These are phyloP conservation scores for Trichonephila clavata DNA, from an alignment of 1,140 invertebrate species.

Conservation along the genomic window DNA sequence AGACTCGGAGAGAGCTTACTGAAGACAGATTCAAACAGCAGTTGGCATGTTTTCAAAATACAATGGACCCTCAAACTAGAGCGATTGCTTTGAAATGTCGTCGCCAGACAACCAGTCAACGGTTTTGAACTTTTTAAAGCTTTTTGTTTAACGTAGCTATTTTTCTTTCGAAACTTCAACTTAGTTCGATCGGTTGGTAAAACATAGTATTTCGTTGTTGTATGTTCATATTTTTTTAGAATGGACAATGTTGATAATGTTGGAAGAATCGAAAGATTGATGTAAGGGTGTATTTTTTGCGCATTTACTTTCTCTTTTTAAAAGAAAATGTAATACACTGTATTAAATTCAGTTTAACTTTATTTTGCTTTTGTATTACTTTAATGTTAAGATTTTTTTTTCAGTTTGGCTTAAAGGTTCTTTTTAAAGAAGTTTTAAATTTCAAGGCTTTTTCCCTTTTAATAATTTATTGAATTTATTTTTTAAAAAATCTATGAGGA, in stretches of 20 bases:
- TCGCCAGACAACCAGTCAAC: background rate
- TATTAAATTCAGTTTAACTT: background rate
- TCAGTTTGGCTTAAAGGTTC: background rate
- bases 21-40: background rate
- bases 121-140: background rate
- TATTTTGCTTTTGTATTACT: background rate
- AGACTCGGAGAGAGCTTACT: background rate
- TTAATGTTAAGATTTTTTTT: background rate
- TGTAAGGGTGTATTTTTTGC: no score
- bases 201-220: background rate
- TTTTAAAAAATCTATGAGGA: no score
- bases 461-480: no score
- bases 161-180: background rate
- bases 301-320: no score
- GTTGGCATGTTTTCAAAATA: constrained; percentile 36
- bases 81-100: background rate
- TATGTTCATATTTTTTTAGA: background rate
- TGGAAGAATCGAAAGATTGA: no score
- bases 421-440: no score
- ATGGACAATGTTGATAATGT: no score
- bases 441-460: no score
- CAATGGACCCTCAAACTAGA: background rate
- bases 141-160: background rate
- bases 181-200: background rate
- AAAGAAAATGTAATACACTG: no score